Evolutionary conservation across 2,113 vertebrate genomes (phyloP).

Genomic region (Catharus minimus): DNA sequence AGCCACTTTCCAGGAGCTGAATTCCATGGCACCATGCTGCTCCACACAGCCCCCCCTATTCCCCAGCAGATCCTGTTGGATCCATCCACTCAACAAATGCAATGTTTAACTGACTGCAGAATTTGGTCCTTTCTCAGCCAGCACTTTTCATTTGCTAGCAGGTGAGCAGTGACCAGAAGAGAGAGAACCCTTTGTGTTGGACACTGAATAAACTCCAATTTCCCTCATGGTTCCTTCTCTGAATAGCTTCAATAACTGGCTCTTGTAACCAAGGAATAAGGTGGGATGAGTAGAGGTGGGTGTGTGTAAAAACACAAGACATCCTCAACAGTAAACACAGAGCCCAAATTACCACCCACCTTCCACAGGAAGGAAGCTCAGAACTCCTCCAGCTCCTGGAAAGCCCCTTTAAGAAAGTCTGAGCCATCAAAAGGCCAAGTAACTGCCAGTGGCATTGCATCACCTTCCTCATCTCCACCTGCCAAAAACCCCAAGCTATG

Average conservation of each 20-base stretch:
- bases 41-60: accelerated
- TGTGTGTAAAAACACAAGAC: not conserved
- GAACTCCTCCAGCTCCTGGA: constrained; percentile 23
- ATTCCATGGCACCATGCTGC: not conserved
- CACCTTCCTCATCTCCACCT: not conserved
- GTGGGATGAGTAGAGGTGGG: not conserved
- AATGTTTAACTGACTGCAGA: not conserved
- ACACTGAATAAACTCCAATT: not conserved
- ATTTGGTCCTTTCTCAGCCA: not conserved
- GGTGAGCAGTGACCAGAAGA: not conserved
- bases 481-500: not conserved
- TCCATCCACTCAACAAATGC: not conserved
- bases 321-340: not conserved
- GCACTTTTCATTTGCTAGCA: not conserved
- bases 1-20: not conserved
- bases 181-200: not conserved
- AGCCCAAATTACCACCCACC: constrained; percentile 3
- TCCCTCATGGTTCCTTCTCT: not conserved
- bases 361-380: constrained; percentile 13
- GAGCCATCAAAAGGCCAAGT: constrained; percentile 29
- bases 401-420: constrained; percentile 13
- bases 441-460: not conserved
- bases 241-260: not conserved
- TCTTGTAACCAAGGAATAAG: not conserved
- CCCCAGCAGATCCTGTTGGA: not conserved